Evolutionary conservation across 2,888 invertebrate species (phyloP).

Genomic region (Himalopsyche anomala): DNA sequence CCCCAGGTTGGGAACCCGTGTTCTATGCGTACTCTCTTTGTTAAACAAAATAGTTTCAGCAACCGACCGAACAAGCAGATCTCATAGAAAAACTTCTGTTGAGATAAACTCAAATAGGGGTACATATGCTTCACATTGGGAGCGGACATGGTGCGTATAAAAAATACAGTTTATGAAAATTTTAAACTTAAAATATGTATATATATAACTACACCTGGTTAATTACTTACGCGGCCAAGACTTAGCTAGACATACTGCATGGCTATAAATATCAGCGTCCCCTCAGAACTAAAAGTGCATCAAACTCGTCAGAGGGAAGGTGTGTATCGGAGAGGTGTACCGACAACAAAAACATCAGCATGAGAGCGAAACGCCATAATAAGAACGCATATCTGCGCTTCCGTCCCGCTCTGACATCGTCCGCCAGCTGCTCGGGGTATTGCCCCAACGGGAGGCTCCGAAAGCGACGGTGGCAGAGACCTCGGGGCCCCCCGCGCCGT

Average conservation of each 20-base stretch:
- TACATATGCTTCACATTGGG: too few species aligned
- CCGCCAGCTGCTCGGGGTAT: slow-evolving; percentile 31
- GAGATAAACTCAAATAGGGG: too few species aligned
- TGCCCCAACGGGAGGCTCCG: slow-evolving; percentile 39
- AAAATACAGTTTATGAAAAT: too few species aligned
- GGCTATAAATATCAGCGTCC: slow-evolving; percentile 1
- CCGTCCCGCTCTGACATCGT: slow-evolving; percentile 16
- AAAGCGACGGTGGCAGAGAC: slow-evolving; percentile 59
- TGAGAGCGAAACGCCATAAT: neutral
- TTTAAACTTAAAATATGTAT: too few species aligned
- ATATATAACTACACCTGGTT: too few species aligned
- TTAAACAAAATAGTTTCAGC: too few species aligned
- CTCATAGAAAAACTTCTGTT: too few species aligned
- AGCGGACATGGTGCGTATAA: too few species aligned
- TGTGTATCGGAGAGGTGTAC: neutral
- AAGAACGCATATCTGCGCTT: slow-evolving; percentile 8
- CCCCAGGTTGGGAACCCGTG: too few species aligned
- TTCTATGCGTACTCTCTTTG: too few species aligned
- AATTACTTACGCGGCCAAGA: too few species aligned
- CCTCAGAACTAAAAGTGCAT: slow-evolving; percentile 9
- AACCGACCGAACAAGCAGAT: too few species aligned
- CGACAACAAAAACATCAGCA: neutral
- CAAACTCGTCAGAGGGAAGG: slow-evolving; percentile 19
- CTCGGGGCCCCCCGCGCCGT: slow-evolving; percentile 53
- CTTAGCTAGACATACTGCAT: neutral